phyloP scores from a whole-genome alignment of 2,797 vertebrate genomes.

The Melanotaenia pygmaea region DNA sequence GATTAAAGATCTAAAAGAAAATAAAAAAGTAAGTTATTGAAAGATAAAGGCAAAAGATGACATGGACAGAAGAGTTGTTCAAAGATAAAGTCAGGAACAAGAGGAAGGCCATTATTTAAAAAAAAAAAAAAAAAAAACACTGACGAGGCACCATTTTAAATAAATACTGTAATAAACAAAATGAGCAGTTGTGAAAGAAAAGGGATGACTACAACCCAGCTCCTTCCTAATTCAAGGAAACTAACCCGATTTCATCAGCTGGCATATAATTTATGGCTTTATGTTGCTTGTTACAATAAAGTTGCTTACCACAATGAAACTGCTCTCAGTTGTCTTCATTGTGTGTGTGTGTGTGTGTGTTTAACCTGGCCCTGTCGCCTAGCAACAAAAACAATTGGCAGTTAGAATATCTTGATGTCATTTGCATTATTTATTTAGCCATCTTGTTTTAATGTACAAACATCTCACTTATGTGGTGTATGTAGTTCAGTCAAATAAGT shows the following conservation, averaged over 20 bases:
- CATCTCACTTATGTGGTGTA: conserved; percentile 25
- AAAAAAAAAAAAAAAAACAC: too few relatives aligned
- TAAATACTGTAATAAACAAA: neutral
- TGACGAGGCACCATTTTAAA: neutral
- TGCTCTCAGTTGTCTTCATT: conserved; percentile 26
- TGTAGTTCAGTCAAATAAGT: conserved; percentile 20
- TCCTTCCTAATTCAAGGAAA: neutral
- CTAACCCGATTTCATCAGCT: neutral
- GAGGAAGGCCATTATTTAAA: too few relatives aligned
- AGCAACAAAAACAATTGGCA: conserved; percentile 69
- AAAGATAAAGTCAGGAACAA: too few relatives aligned
- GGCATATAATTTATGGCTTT: neutral
- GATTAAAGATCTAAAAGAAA: too few relatives aligned
- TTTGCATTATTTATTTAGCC: conserved; percentile 72
- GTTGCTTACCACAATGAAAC: conserved; percentile 53
- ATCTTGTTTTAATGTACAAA: conserved; percentile 62
- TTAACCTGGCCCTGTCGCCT: conserved; percentile 65
- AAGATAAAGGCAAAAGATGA: too few relatives aligned
- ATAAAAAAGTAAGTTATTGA: too few relatives aligned
- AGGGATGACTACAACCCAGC: neutral
- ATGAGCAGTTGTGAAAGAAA: neutral
- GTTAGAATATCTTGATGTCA: conserved; percentile 64
- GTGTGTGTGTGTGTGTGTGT: conserved; percentile 15
- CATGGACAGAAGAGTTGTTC: too few relatives aligned
- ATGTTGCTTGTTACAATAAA: conserved; percentile 34